Evolutionary conservation across 2,888 invertebrate species (phyloP).

Genomic region (Drosophila paranaensis): DNA sequence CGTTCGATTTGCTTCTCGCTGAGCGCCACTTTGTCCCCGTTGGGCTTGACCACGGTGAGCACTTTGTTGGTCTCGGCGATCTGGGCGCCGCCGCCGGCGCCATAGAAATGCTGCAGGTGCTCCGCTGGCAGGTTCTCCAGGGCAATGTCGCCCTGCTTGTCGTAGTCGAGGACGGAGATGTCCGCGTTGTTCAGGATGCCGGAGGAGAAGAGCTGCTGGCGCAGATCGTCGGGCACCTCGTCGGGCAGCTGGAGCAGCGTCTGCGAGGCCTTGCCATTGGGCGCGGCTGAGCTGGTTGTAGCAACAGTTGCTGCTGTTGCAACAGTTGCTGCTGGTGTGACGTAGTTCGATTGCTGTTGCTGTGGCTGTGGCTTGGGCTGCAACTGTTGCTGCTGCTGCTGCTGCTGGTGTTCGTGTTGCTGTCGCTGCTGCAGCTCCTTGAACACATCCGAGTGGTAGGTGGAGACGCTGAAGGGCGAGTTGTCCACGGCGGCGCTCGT

Average conservation of each 20-base stretch:
- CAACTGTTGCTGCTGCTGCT: slow-evolving; percentile 11
- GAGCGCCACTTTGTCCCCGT: slow-evolving; percentile 86
- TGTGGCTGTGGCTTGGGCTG: not conserved
- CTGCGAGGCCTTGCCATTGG: slow-evolving; percentile 73
- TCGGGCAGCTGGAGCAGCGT: slow-evolving; percentile 89
- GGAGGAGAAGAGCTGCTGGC: slow-evolving; percentile 92
- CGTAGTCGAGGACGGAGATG: slow-evolving; percentile 94
- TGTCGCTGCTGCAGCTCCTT: slow-evolving; percentile 81
- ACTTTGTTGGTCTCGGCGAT: slow-evolving; percentile 89
- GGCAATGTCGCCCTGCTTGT: slow-evolving; percentile 94
- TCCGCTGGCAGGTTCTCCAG: slow-evolving; percentile 93
- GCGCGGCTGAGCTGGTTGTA: slow-evolving; percentile 14
- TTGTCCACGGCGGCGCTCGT: slow-evolving; percentile 44
- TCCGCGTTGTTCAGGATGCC: slow-evolving; percentile 95
- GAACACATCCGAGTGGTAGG: slow-evolving; percentile 84
- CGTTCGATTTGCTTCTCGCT: slow-evolving; percentile 86
- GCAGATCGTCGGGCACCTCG: slow-evolving; percentile 94
- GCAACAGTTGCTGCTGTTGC: not conserved
- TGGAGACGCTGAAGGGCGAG: slow-evolving; percentile 83
- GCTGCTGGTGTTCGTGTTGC: slow-evolving; percentile 49
- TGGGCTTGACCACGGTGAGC: slow-evolving; percentile 88
- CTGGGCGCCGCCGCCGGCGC: slow-evolving; percentile 92
- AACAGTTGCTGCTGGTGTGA: not conserved
- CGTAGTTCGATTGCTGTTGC: slow-evolving; percentile 22
- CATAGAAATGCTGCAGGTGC: slow-evolving; percentile 93